Evolutionary conservation across 2,113 vertebrate species (phyloP).

Genomic region (Syrmaticus mikado): DNA sequence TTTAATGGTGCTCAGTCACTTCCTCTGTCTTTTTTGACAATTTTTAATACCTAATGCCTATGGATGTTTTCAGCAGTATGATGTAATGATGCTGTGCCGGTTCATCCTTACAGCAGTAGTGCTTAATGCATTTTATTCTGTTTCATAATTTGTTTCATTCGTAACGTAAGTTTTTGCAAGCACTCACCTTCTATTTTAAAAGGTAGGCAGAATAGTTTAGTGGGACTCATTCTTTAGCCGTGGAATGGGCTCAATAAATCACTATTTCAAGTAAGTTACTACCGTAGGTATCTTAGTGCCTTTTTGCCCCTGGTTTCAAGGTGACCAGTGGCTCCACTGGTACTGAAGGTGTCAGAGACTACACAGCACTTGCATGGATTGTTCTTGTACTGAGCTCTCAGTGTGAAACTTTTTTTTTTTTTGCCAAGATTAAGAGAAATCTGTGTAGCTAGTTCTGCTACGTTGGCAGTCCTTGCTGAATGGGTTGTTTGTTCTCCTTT

Average conservation of each 20-base stretch:
- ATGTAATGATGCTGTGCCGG: background rate
- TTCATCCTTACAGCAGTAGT: background rate
- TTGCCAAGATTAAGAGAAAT: background rate
- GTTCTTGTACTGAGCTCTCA: background rate
- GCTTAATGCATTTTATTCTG: constrained; percentile 24
- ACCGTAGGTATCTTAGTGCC: background rate
- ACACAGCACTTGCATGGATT: background rate
- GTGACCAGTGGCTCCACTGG: background rate
- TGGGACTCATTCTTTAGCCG: background rate
- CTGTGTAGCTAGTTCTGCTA: background rate
- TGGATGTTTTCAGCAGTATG: background rate
- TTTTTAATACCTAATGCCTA: background rate
- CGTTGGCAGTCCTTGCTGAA: background rate
- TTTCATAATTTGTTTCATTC: constrained; percentile 29
- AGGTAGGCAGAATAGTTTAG: background rate
- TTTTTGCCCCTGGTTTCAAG: background rate
- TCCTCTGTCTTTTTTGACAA: background rate
- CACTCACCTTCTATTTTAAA: background rate
- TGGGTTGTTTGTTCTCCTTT: background rate
- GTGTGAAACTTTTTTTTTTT: background rate
- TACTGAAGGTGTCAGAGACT: background rate
- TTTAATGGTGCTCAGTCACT: background rate
- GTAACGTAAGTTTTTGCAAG: background rate
- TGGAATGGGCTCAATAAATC: background rate
- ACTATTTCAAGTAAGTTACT: background rate